Conservation (phyloP, 2,113 vertebrate species). For the Alaudala cheleensis region DNA sequence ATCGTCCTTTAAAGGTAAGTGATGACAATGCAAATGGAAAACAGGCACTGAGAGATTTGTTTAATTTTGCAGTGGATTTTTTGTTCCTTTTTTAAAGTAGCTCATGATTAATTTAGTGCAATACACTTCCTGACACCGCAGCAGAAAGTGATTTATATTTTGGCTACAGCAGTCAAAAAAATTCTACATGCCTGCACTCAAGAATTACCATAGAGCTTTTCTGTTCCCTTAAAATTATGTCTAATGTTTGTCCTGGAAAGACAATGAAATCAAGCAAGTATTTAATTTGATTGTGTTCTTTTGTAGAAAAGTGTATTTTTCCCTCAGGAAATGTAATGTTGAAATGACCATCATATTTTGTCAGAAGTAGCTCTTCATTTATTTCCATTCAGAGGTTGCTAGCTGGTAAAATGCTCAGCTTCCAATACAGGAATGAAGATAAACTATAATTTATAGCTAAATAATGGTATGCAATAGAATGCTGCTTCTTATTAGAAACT, state of each 20-base stretch:
- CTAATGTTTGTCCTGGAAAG: neutral
- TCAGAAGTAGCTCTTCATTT: neutral
- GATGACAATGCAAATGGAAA: slow-evolving; percentile 65
- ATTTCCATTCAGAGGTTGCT: neutral
- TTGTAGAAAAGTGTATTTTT: neutral
- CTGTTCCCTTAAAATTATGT: neutral
- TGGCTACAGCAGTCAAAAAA: slow-evolving; percentile 22
- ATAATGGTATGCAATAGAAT: neutral
- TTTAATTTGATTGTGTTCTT: neutral
- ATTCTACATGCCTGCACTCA: neutral
- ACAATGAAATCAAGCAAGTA: neutral
- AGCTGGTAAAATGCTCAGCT: neutral
- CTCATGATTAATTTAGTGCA: slow-evolving; percentile 60
- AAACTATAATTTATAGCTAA: neutral
- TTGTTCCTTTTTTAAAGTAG: slow-evolving; percentile 43
- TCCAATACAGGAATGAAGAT: neutral
- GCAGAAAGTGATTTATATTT: slow-evolving; percentile 48
- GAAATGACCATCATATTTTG: neutral
- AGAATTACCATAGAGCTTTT: neutral
- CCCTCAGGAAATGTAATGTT: neutral
- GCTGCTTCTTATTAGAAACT: neutral
- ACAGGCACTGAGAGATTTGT: slow-evolving; percentile 51
- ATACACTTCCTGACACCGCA: slow-evolving; percentile 26
- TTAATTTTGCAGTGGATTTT: slow-evolving; percentile 52
- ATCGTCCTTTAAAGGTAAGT: slow-evolving; percentile 41